Evolutionary conservation across 1,140 invertebrate species (phyloP), one percentile per base, ranked within the genome.

Genomic region (Euwallacea similis): DNA sequence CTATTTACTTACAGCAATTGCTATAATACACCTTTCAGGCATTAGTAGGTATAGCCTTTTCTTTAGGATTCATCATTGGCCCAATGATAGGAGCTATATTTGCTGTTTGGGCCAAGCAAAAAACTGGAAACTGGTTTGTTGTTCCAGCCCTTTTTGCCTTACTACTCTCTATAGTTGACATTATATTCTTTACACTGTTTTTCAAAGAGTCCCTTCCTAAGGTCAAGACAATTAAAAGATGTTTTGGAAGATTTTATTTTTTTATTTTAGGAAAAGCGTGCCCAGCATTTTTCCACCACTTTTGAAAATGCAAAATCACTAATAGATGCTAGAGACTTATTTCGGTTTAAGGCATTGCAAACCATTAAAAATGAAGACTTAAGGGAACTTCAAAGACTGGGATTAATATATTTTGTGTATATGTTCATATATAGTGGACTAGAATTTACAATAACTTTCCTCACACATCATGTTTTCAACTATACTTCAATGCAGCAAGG

Each of bases 381-480:
- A 53, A 80, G 83, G 70, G 84, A 88, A 69, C 83, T 99, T 59
- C 87, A 88, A 75, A 86, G 84, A 50, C 84, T 98, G 66, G 97
- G 97, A 62, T 75, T 87, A 43, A 89, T 95, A 16, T 98, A 98
- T 82, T 99, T 99, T 81, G 80, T 97, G 0, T 99, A 98, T 83
- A 84, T 99, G 50, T 97, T 99, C 79, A 85, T 99, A 21, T 99
- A 98, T 80, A 98, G 97, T 66, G 97, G 97, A 0, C 84, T 99
- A 44, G 98, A 99, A 83, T 99, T 98, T 80, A 99, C 97, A 1
- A 84, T 99, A 42, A 98, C 96, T 47, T 99, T 99, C 83, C 85
- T 99, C 42, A 98, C 95, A 56, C 96, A 98, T 85, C 90, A 96
- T 75, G 88, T 91, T 54, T 98, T 99, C 80, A 85, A 90, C 43